Conservation (phyloP, 2,113 vertebrate species). For the Ascaphus truei region DNA sequence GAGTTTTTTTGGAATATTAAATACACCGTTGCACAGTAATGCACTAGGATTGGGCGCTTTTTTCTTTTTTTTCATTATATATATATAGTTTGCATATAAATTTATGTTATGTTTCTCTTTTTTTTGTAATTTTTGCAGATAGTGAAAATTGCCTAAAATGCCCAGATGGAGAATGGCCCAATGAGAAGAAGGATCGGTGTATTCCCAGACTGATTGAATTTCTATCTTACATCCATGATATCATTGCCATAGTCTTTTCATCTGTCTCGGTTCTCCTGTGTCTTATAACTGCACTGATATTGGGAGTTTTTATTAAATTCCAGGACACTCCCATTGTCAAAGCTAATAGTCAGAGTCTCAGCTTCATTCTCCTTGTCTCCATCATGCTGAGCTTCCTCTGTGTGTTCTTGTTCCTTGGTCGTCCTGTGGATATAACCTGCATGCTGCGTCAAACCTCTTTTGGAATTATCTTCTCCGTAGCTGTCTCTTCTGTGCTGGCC, state of each 20-base stretch:
- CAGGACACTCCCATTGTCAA: not conserved
- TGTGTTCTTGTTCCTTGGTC: slow-evolving; percentile 1
- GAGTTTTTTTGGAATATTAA: no score
- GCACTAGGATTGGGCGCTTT: no score
- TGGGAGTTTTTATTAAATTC: not conserved
- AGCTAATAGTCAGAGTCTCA: not conserved
- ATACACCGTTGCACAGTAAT: no score
- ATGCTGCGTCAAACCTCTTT: slow-evolving; percentile 1
- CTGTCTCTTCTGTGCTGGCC: slow-evolving; percentile 6
- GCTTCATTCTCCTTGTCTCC: not conserved
- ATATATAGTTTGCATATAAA: no score
- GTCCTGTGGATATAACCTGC: not conserved
- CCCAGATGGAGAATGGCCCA: not conserved
- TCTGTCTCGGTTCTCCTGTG: not conserved
- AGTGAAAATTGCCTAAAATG: not conserved
- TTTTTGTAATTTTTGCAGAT: not conserved
- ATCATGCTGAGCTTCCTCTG: not conserved
- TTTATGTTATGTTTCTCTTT: not conserved
- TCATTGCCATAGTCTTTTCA: not conserved
- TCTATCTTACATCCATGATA: not conserved
- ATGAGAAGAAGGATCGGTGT: not conserved
- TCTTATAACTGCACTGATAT: not conserved
- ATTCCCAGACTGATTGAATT: not conserved
- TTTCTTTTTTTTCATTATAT: no score
- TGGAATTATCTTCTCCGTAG: slow-evolving; percentile 5